Conservation (phyloP, 1,140 invertebrate species). For the Pararge aegeria region DNA sequence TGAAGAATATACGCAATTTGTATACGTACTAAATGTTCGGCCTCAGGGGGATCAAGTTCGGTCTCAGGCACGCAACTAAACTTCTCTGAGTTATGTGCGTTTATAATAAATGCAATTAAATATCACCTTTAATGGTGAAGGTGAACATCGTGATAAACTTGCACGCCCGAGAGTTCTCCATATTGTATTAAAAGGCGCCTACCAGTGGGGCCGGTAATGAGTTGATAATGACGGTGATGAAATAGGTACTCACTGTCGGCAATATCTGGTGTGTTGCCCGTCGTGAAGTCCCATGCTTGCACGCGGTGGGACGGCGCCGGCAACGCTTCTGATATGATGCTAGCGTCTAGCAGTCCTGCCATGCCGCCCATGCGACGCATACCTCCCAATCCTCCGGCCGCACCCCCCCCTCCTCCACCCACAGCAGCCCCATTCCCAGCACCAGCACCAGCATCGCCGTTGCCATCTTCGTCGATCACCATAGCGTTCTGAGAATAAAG, state of each 20-base stretch:
- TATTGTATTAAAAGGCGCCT: too few species aligned
- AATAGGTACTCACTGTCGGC: constrained; percentile 84
- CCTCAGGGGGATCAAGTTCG: too few species aligned
- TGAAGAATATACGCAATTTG: too few species aligned
- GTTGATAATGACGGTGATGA: too few species aligned
- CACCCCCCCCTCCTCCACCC: constrained; percentile 19
- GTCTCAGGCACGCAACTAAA: too few species aligned
- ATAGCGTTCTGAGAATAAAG: constrained; percentile 53
- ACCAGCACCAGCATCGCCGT: constrained; percentile 19
- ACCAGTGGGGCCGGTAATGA: too few species aligned
- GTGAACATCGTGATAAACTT: too few species aligned
- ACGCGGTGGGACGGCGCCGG: constrained; percentile 83
- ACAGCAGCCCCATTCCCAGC: constrained; percentile 11
- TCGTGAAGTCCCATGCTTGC: constrained; percentile 91
- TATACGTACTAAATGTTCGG: too few species aligned
- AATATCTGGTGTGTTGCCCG: constrained; percentile 86
- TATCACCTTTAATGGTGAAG: too few species aligned
- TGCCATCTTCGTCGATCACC: constrained; percentile 55
- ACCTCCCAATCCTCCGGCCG: constrained; percentile 27
- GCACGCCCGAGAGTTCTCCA: too few species aligned
- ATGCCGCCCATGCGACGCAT: constrained; percentile 50
- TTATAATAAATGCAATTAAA: too few species aligned
- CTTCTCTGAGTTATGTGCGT: too few species aligned
- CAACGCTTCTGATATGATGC: constrained; percentile 59
- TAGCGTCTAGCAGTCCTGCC: constrained; percentile 60